phyloP scores from a whole-genome alignment of 2,888 invertebrate species.

The Crematogaster levior region DNA sequence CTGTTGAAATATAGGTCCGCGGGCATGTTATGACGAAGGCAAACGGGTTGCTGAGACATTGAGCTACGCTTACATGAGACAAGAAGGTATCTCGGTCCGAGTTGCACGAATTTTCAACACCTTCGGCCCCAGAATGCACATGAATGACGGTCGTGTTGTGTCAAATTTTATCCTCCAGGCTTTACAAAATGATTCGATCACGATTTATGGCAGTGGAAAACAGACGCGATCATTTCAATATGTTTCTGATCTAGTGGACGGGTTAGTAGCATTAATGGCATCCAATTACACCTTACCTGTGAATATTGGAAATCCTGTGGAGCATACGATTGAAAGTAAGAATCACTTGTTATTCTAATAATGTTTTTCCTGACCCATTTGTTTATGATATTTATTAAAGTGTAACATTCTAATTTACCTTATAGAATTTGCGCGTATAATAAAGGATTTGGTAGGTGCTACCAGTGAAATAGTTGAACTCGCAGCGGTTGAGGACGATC shows the following conservation, averaged over 20 bases:
- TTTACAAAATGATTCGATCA: constrained; percentile 96
- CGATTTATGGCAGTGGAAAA: constrained; percentile 94
- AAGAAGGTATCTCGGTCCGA: constrained; percentile 97
- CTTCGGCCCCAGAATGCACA: constrained; percentile 99
- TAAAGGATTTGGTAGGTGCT: constrained; percentile 94
- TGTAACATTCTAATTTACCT: constrained; percentile 66
- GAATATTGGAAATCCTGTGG: constrained; percentile 99
- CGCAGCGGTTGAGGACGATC: constrained; percentile 98
- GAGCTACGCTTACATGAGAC: constrained; percentile 98
- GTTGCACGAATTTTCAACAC: constrained; percentile 99
- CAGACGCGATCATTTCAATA: constrained; percentile 99
- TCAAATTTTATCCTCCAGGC: constrained; percentile 99
- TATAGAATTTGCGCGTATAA: constrained; percentile 94
- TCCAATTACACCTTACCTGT: constrained; percentile 97
- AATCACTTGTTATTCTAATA: neutral
- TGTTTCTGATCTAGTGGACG: constrained; percentile 98
- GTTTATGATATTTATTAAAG: neutral
- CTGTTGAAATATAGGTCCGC: constrained; percentile 88
- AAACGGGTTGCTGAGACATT: constrained; percentile 99
- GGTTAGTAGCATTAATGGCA: constrained; percentile 96
- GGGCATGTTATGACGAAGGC: constrained; percentile 99
- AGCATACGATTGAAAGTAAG: constrained; percentile 96
- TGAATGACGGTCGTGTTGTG: constrained; percentile 99
- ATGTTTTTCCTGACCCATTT: neutral
- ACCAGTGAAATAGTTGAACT: constrained; percentile 93